Conservation (phyloP, 2,113 vertebrate species). For the Colossoma macropomum region DNA sequence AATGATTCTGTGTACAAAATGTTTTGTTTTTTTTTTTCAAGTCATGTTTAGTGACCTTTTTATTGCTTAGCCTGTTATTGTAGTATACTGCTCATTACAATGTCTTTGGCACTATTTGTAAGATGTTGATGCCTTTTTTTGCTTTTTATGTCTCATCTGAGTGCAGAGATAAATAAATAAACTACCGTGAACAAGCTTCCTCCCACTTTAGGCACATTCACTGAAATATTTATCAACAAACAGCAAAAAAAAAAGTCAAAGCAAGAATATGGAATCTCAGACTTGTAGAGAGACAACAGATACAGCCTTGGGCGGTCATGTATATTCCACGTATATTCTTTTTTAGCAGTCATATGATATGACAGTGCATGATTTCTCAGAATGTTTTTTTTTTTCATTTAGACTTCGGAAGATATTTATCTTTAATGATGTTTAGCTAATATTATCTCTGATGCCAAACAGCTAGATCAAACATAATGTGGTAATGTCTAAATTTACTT, state of each 20-base stretch:
- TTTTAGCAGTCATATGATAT: not conserved
- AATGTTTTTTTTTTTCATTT: not conserved
- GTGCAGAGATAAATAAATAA: conserved; percentile 18
- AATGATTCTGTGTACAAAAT: not conserved
- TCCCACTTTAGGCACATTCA: conserved; percentile 10
- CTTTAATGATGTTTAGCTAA: not conserved
- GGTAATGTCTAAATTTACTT: no score
- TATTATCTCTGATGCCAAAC: no score
- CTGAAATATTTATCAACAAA: not conserved
- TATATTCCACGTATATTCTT: not conserved
- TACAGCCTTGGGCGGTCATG: not conserved
- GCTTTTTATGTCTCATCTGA: not conserved
- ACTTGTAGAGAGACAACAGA: not conserved
- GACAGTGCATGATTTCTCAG: not conserved
- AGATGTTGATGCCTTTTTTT: not conserved
- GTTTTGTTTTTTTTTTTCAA: not conserved
- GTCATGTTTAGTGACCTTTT: not conserved
- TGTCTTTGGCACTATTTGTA: not conserved
- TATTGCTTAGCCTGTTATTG: not conserved
- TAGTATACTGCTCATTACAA: not conserved
- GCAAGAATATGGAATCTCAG: not conserved
- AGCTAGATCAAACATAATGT: no score
- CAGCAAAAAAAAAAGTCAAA: not conserved
- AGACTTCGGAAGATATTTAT: not conserved
- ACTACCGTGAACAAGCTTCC: not conserved